These are phyloP conservation scores for Hoplostethus mediterraneus DNA, from an alignment of 2,797 vertebrate species.

Conservation along the genomic window DNA sequence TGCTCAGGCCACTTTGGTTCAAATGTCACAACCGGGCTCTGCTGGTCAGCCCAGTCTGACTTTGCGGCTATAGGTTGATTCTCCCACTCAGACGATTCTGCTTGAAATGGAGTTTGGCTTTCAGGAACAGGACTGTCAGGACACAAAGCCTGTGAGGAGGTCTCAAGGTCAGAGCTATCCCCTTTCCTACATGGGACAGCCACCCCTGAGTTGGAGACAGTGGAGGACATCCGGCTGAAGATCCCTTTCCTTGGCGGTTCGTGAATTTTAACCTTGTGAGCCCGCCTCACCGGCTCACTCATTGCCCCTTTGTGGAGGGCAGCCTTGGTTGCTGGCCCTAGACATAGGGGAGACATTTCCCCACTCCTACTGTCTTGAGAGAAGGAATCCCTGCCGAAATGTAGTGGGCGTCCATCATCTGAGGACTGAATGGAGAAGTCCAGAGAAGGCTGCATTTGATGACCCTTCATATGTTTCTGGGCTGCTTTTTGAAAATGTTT, in stretches of 20 bases:
- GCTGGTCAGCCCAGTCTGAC: constrained; percentile 44
- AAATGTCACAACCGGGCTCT: constrained; percentile 22
- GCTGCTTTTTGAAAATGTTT: constrained; percentile 84
- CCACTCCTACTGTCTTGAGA: constrained; percentile 87
- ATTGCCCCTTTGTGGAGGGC: constrained; percentile 81
- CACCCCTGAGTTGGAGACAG: constrained; percentile 85
- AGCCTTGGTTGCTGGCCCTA: constrained; percentile 72
- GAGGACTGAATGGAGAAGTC: constrained; percentile 86
- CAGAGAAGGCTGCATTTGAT: constrained; percentile 87
- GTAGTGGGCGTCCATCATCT: constrained; percentile 86
- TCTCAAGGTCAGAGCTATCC: constrained; percentile 85
- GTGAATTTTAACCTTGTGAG: constrained; percentile 85
- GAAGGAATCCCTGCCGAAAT: constrained; percentile 83
- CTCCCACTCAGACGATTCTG: constrained; percentile 41
- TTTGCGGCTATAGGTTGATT: constrained; percentile 34
- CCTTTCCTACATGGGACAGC: constrained; percentile 85
- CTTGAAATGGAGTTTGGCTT: constrained; percentile 57
- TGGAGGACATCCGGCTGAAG: constrained; percentile 86
- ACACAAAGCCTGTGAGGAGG: constrained; percentile 50
- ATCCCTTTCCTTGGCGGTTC: constrained; percentile 83
- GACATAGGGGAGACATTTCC: constrained; percentile 60
- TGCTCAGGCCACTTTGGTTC: constrained; percentile 44
- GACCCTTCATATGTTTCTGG: constrained; percentile 77
- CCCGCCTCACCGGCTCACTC: constrained; percentile 88
- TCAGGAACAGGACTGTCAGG: constrained; percentile 79